These are phyloP conservation scores for Beroe forskalii DNA, from an alignment of 37 sponge, comb jelly and placozoan species.

Conservation along the genomic window DNA sequence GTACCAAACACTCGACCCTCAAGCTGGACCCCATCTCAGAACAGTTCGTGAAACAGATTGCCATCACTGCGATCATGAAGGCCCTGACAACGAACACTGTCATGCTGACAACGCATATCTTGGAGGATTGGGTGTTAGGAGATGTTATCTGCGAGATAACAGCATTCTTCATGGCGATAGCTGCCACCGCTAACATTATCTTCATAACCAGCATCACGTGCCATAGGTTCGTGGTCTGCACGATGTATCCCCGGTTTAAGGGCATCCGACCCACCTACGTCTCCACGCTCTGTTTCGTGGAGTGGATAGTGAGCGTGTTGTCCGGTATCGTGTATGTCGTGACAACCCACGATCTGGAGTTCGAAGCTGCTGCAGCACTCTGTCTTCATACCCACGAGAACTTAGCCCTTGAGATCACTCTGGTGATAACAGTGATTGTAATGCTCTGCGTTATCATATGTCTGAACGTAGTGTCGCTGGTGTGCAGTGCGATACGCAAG, in stretches of 20 bases:
- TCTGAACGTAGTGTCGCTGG: background rate
- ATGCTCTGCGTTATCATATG: background rate
- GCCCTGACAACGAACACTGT: background rate
- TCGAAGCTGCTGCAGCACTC: background rate
- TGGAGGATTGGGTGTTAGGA: background rate
- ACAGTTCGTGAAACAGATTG: slow-evolving; percentile 4
- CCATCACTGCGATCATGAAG: background rate
- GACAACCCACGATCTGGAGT: background rate
- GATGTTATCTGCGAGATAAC: background rate
- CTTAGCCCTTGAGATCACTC: background rate
- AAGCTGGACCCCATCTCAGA: background rate
- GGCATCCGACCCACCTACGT: background rate
- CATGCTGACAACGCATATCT: background rate
- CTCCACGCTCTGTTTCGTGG: background rate
- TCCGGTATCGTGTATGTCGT: background rate
- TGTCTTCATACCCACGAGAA: background rate
- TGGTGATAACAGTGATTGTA: background rate
- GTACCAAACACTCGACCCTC: background rate
- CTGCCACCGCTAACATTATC: background rate
- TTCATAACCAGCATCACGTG: background rate
- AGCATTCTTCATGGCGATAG: background rate
- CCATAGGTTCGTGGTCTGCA: background rate
- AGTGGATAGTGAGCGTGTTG: background rate
- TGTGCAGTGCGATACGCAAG: background rate
- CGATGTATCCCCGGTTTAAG: background rate